Evolutionary conservation across 2,888 invertebrate species (phyloP).

Genomic region (Drosophila basisetae): DNA sequence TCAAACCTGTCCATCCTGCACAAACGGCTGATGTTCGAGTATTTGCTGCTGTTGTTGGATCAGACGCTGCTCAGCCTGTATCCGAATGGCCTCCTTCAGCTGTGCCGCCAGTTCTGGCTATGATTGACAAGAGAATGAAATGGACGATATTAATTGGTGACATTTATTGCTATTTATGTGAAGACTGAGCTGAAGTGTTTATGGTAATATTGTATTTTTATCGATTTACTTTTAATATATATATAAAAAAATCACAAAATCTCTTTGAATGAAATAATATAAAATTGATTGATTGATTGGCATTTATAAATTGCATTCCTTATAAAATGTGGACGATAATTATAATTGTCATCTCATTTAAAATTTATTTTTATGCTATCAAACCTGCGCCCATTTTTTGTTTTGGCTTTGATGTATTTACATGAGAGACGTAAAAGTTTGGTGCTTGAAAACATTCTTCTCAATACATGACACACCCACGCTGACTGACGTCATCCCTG

Average conservation of each 20-base stretch:
- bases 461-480: background rate
- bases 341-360: background rate
- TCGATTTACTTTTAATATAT: background rate
- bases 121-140: background rate
- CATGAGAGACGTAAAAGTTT: background rate
- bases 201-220: background rate
- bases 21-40: slow-evolving; percentile 86
- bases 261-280: background rate
- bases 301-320: background rate
- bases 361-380: background rate
- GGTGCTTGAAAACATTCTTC: background rate
- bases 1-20: slow-evolving; percentile 84
- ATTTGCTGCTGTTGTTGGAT: slow-evolving; percentile 88
- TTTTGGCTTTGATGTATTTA: background rate
- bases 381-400: background rate
- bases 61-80: slow-evolving; percentile 87
- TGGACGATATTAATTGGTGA: background rate
- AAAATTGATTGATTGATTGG: background rate
- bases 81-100: slow-evolving; percentile 87
- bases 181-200: background rate
- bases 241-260: background rate
- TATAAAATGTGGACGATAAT: background rate
- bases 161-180: background rate
- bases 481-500: background rate
- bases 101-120: slow-evolving; percentile 86